Percentiles rank a stretch among this genome's conserved stretches.
Evolutionary conservation across 2,113 vertebrate genomes (phyloP).

Genomic region (Pelodiscus sinensis): DNA sequence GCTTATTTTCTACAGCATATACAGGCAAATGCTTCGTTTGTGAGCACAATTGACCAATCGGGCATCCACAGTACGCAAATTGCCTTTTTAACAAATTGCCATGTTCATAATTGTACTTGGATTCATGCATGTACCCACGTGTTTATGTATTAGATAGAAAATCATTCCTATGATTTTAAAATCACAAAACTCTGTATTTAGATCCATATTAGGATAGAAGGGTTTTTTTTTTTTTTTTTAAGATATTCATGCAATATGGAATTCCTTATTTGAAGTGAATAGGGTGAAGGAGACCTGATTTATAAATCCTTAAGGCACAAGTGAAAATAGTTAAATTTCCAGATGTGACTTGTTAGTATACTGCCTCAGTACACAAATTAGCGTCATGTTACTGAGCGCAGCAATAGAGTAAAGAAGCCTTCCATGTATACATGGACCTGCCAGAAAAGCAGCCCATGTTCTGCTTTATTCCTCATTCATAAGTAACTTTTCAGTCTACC

Average conservation of each 20-base stretch:
- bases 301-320: background rate
- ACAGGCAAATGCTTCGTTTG: background rate
- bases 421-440: too few species aligned
- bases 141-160: background rate
- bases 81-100: background rate
- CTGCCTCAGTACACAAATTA: background rate
- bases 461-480: background rate
- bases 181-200: background rate
- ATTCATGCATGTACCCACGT: background rate
- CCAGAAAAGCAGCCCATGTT: background rate
- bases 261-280: background rate
- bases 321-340: background rate
- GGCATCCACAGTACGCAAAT: background rate
- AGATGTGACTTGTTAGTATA: background rate
- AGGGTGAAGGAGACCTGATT: background rate
- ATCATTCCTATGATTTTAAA: background rate
- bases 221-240: background rate
- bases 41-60: background rate
- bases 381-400: background rate
- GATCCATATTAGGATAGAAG: background rate
- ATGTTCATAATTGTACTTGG: background rate
- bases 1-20: too few species aligned
- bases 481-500: background rate
- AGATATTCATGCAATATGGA: background rate
- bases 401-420: background rate